A percentile compares a stretch with the other conserved stretches of the same genome.
Evolutionary conservation across 2,888 invertebrate genomes (phyloP).

Genomic region (Scaptodrosophila latifasciaeformis): DNA sequence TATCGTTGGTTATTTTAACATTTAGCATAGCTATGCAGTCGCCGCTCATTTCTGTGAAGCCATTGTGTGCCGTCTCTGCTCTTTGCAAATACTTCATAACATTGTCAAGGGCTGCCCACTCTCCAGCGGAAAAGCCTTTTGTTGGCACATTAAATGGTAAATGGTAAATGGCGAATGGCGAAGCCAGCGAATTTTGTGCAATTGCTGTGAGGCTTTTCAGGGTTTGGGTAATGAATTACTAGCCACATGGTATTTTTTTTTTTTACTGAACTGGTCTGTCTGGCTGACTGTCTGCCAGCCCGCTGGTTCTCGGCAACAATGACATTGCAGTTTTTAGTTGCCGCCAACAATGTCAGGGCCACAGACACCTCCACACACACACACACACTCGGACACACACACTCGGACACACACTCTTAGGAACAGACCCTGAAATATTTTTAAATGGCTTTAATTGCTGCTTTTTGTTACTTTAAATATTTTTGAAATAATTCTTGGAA

Average conservation of each 20-base stretch:
- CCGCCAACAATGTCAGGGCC: constrained; percentile 43
- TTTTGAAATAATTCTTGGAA: no score
- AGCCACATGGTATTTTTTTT: constrained; percentile 63
- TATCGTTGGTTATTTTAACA: constrained; percentile 68
- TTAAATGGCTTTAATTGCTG: no score
- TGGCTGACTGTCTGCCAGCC: constrained; percentile 21
- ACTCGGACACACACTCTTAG: background rate
- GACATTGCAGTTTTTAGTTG: constrained; percentile 55
- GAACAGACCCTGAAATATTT: background rate
- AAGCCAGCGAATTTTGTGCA: constrained; percentile 49
- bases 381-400: no score
- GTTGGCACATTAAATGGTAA: constrained; percentile 63
- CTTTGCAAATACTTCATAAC: constrained; percentile 63
- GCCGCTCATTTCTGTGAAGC: background rate
- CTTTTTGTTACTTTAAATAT: no score
- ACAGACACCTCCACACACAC: constrained; percentile 5
- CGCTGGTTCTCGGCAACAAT: constrained; percentile 53
- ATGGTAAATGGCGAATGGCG: no score
- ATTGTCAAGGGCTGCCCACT: no score
- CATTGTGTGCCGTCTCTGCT: constrained; percentile 54
- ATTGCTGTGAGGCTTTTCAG: constrained; percentile 25
- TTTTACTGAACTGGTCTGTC: constrained; percentile 25
- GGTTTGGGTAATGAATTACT: constrained; percentile 58
- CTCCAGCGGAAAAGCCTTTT: constrained; percentile 49
- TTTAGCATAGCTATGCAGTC: constrained; percentile 48